Evolutionary conservation across 2,888 invertebrate genomes (phyloP), one percentile per base, ranked within the genome.

Genomic region (Andrena marginata): DNA sequence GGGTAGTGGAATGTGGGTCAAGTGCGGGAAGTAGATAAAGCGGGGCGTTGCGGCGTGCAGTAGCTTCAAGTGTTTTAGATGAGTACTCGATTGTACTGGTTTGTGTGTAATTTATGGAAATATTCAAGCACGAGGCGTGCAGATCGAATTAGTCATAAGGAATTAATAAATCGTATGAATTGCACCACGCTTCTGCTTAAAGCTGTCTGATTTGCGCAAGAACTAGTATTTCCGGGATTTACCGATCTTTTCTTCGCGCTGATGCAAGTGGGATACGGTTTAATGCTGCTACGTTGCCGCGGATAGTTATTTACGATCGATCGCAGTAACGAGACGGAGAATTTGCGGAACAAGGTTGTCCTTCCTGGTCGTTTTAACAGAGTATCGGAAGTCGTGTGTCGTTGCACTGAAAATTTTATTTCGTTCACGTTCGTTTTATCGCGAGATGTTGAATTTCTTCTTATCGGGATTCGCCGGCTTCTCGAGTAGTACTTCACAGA

Each of bases 221-320:
- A 64, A 56, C n/a, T 69, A 10, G 6, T 31, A 8, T 10, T 42
- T 73, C 49, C 56, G 48, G 23, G n/a, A 65, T 56, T 59, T 29
- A 35, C 23, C 20, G 13, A 29, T 29, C 26, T 64, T 26, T 20
- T 20, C 10, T 16, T 65, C 6, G 2, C 6, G 59, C n/a, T 60
- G 64, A 49, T 35, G 59, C 10, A 33, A 65, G 48, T 49, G 6
- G 8, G 10, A 35, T 16, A 20, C 8, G 33, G 3, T 10, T 31
- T 8, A n/a, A 20, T 20, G 8, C 33, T 20, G 8, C 16, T 4
- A 5, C n/a, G 62, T 62, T 33, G 10, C 7, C 20, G 33, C n/a
- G 62, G n/a, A 62, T 33, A 26, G 4, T 10, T 10, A 5, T 13
- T 51, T 29, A 5, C 3, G 10, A 54, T 20, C 20, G 10, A 48